Percentiles rank a stretch among this genome's conserved stretches.
phyloP scores from a whole-genome alignment of 92 coral and sea anemone genomes.

The Pocillopora meandrina region DNA sequence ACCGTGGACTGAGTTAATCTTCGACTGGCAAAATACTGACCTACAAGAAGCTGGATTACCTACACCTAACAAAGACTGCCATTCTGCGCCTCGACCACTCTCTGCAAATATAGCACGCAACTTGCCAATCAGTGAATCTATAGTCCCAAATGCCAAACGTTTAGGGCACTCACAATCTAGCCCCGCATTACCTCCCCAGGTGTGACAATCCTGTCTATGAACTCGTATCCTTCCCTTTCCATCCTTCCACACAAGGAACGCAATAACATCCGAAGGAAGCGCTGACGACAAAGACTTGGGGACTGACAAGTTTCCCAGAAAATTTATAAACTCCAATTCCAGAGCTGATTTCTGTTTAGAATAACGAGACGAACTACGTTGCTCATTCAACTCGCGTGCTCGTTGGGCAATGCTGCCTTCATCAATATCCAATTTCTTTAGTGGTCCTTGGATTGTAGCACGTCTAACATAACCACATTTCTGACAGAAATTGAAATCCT shows the following conservation, averaged over 20 bases:
- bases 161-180: slow-evolving; percentile 30
- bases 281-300: slow-evolving; percentile 22
- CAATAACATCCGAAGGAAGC: slow-evolving; percentile 29
- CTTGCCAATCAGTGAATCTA: slow-evolving; percentile 36
- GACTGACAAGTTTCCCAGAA: not conserved
- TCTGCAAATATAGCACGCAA: slow-evolving; percentile 16
- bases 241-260: slow-evolving; percentile 44
- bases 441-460: not conserved
- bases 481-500: no score
- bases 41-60: no score
- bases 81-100: slow-evolving; percentile 22
- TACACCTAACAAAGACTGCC: no score
- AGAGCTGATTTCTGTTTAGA: slow-evolving; percentile 43
- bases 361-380: slow-evolving; percentile 23
- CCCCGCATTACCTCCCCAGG: not conserved
- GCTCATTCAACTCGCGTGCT: not conserved
- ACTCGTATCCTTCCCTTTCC: slow-evolving; percentile 18
- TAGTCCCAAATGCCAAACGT: slow-evolving; percentile 31
- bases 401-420: slow-evolving; percentile 15
- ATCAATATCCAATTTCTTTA: slow-evolving; percentile 3
- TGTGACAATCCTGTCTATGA: slow-evolving; percentile 10
- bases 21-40: no score
- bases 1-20: no score
- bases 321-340: slow-evolving; percentile 14
- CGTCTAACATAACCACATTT: slow-evolving; percentile 26